A percentile compares a stretch with the other conserved stretches of the same genome.
phyloP scores from a whole-genome alignment of 2,113 vertebrate species.

The Urocitellus parryii region DNA sequence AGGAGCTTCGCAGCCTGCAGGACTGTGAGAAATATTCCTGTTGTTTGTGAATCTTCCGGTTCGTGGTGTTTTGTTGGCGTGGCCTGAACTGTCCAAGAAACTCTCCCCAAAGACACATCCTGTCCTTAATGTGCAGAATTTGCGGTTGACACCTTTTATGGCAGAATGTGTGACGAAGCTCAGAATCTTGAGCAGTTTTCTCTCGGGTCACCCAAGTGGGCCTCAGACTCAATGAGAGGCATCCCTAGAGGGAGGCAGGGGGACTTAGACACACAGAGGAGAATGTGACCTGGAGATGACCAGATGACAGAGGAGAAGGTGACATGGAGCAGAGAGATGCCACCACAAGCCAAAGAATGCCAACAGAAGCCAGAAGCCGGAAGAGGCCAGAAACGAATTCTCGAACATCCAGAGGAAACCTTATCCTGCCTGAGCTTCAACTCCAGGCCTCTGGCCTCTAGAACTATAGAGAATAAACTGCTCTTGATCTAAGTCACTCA shows the following conservation, averaged over 20 bases:
- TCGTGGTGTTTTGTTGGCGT: background rate
- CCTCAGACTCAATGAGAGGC: background rate
- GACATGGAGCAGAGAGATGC: background rate
- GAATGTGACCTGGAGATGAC: background rate
- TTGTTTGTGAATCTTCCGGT: background rate
- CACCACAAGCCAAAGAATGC: background rate
- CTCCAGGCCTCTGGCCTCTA: background rate
- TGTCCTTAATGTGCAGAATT: background rate
- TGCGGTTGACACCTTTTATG: background rate
- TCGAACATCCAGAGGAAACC: background rate
- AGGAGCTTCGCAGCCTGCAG: background rate
- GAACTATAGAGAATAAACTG: background rate
- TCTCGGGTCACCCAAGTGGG: background rate
- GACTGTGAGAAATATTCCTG: background rate
- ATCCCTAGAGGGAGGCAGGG: background rate
- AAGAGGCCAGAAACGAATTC: background rate
- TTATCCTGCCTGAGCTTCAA: no score
- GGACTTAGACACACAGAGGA: background rate
- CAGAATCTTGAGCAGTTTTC: background rate
- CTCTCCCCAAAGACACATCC: background rate
- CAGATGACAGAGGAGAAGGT: background rate
- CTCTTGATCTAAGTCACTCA: background rate
- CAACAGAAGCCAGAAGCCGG: background rate
- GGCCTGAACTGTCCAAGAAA: no score
- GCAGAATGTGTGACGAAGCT: background rate